phyloP scores from a whole-genome alignment of 1,140 invertebrate species.

The Cotesia chilonis region DNA sequence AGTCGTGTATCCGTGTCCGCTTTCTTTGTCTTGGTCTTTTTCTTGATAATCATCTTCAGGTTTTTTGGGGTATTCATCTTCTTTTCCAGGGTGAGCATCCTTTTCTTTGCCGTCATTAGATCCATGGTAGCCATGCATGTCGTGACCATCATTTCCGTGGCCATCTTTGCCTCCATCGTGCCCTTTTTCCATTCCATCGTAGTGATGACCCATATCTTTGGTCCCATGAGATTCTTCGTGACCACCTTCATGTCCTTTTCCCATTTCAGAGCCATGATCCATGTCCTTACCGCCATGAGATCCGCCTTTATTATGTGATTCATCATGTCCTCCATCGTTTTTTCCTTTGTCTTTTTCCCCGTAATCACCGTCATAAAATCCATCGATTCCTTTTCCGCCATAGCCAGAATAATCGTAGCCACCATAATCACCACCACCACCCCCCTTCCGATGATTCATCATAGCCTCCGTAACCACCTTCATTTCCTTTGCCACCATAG shows the following conservation, averaged over 20 bases:
- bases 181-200: background rate
- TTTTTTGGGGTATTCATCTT: background rate
- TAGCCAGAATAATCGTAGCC: background rate
- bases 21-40: slow-evolving; percentile 25
- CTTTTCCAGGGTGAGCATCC: slow-evolving; percentile 4
- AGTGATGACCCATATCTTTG: background rate
- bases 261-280: slow-evolving; percentile 17
- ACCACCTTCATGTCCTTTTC: slow-evolving; percentile 13
- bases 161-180: background rate
- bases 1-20: background rate
- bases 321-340: background rate
- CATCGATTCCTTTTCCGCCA: background rate
- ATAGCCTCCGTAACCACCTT: slow-evolving; percentile 14
- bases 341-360: slow-evolving; percentile 34
- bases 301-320: background rate
- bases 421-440: background rate
- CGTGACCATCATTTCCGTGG: background rate
- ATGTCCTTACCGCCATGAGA: background rate
- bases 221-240: background rate
- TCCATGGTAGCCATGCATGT: background rate
- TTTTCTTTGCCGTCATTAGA: slow-evolving; percentile 2
- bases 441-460: background rate
- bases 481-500: background rate
- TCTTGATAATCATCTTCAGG: slow-evolving; percentile 16
- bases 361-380: slow-evolving; percentile 16